Conservation (phyloP, 2,113 vertebrate species). For the Muntiacus muntjak region DNA sequence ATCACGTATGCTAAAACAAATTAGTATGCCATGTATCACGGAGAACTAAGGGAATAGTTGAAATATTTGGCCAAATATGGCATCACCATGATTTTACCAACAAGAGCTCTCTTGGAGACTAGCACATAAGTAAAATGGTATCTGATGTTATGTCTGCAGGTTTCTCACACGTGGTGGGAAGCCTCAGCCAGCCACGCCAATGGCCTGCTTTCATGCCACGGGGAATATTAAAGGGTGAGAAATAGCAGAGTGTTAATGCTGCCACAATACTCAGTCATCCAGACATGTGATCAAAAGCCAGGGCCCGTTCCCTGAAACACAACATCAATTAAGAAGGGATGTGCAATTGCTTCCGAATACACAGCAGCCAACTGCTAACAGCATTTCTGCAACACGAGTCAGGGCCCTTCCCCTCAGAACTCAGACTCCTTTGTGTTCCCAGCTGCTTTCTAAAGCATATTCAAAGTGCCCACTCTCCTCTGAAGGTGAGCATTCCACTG, state of each 20-base stretch:
- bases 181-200: neutral
- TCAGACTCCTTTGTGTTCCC: neutral
- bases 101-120: neutral
- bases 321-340: neutral
- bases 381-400: neutral
- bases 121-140: neutral
- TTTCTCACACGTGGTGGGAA: rapidly evolving
- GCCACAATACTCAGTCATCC: rapidly evolving
- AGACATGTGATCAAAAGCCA: neutral
- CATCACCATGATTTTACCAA: neutral
- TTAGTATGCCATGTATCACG: rapidly evolving
- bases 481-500: rapidly evolving
- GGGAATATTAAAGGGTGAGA: rapidly evolving
- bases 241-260: rapidly evolving
- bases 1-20: neutral
- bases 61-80: neutral
- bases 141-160: rapidly evolving
- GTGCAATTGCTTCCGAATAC: neutral
- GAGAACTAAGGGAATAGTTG: neutral
- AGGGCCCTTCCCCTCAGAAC: neutral
- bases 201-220: neutral
- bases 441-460: neutral
- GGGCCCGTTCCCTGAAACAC: neutral
- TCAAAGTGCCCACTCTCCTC: neutral
- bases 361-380: neutral